Evolutionary conservation across 2,797 vertebrate species (phyloP), one percentile per base, ranked within the genome.

Genomic region (Zalophus californianus): DNA sequence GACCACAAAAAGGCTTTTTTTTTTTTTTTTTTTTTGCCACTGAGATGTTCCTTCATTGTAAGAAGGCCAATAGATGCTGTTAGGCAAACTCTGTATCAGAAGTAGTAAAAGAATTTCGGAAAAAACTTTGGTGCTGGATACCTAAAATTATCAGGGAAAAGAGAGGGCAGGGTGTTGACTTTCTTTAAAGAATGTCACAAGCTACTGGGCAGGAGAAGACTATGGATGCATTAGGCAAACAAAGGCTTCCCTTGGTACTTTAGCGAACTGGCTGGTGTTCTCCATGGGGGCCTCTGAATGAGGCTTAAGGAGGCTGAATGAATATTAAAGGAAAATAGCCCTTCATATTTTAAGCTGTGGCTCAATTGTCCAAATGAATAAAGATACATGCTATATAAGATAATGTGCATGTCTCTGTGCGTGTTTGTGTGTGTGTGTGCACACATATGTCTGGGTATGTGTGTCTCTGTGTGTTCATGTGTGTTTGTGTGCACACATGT

Each of bases 91-190:
- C 35, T 35, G 66, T 82, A 27, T 66, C 35, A 70, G 85, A 82
- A 88, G 38, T 70, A 64, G 44, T 70, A 64, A 94, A 89, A 80
- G 23, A 38, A 68, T 58, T 87, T 64, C 54, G 84, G 54, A 41
- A 88, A 91, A 88, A 35, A 60, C 12, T n/a, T 70, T 85, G 62
- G 15, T 82, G 44, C 56, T 14, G 15, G 6, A 15, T 44, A 35
- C 52, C 92, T 83, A 41, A 90, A 86, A 75, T 95, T 44, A 58
- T 86, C n/a, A 85, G 25, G 23, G 91, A 48, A 93, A 56, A 86
- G 20, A 96, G 50, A 56, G 29, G 23, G 18, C 15, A 50, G 10
- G 38, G 3, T n/a, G 29, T 25, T 73, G 21, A 11, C 13, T 66
- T 83, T 94, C 15, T 86, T 88, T 44, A 91, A 88, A 93, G 14